Base-by-base conservation (phyloP, 2,888 invertebrate species). In the Podabrus alpinus region DNA sequence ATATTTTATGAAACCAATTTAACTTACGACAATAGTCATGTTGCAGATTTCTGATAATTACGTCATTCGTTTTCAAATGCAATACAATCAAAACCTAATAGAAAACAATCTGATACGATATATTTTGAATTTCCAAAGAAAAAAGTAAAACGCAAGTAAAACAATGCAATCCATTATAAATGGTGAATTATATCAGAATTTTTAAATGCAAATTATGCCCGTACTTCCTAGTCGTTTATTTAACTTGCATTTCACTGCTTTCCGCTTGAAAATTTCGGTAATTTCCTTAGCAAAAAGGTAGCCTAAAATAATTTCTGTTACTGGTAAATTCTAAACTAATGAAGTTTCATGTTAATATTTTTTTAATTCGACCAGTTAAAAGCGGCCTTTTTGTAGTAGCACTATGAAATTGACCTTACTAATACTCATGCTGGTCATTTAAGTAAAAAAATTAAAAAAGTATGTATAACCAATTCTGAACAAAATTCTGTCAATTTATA, bases 401-500 rank as follows among this genome's bases (percentile, higher is more conserved):
- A 69, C 10, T 61, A 69, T 60, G 59, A 59, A 68, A 29, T 68
- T 68, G 69, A 61, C 69, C 69, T 61, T 69, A 45, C 21, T 24
- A 61, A 61, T 45, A n/a, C 21, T 11, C 62, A 62, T 69, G 66
- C 59, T 71, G 66, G 71, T 66, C 19, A 66, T 71, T 71, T 66
- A 66, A 71, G 16, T 45, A 66, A 19, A 71, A 71, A 71, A 71
- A 15, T 66, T 66, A 15, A 21, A 69, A 69, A 62, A 45, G n/a
- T 45, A 45, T 45, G 25, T 15, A 61, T 25, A 62, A 61, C 61
- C 25, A 60, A 64, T 64, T 71, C 64, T 19, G 25, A 29, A 17
- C n/a, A 62, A 15, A 71, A 71, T 71, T 21, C 71, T 21, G 25
- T 59, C 72, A 72, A 67, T 72, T 72, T 68, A 72, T 66, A 72